Evolutionary conservation across 2,113 vertebrate species (phyloP), one percentile per base, ranked within the genome.

Genomic region (Megaceryle maxima): DNA sequence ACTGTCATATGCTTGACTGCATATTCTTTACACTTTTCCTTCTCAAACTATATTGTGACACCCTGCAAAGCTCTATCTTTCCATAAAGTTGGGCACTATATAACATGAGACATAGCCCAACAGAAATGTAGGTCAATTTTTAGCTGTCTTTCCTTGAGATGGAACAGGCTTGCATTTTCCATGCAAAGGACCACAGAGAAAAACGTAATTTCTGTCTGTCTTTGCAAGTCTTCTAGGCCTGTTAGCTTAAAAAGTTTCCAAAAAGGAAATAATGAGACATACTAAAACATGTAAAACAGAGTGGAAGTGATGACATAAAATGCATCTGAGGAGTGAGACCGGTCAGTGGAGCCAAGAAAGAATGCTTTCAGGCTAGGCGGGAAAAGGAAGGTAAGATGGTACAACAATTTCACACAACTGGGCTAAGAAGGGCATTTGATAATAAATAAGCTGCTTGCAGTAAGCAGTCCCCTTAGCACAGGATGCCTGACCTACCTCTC

Each of bases 51-150:
- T 87, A 91, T 94, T 78, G 37, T 4, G 11, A 75, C 37, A 73
- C 74, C 53, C 57, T 87, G 85, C 44, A 88, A 82, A 96, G 44
- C 21, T 48, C 66, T 57, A 3, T 39, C 79, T 59, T 95, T 70
- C 88, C 63, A 44, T 56, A 26, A 92, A 88, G 73, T 84, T 96
- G 89, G 95, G 63, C 72, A 60, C 51, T 31, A 6, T 26, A 73
- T 41, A 82, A 90, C 50, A 21, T 7, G 19, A 93, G 85, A 73
- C 37, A 46, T 9, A 78, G 33, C 37, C 82, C 66, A 79, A 83
- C 48, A 87, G 92, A 93, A 97, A 97, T 92, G 51, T 96, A 96
- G 94, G 96, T 86, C 96, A 93, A 48, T 95, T 95, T 94, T 93
- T 64, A 90, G 86, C 48, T 66, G 48, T 72, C 44, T 88, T 90